Conservation (phyloP, 1,140 invertebrate species). For the Meteorus sp. region DNA sequence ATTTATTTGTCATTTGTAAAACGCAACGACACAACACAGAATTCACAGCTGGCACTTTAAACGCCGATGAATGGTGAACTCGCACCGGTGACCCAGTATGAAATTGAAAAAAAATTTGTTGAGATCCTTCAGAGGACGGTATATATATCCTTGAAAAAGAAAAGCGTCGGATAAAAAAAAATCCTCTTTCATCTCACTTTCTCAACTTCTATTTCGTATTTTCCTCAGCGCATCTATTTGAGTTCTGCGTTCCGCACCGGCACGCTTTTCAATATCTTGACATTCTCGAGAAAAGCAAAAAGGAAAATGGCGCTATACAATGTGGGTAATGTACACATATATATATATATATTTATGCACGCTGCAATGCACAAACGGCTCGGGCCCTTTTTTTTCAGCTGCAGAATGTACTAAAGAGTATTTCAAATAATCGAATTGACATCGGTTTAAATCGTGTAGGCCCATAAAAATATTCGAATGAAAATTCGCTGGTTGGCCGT, state of each 20-base stretch:
- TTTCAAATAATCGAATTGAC: constrained; percentile 31
- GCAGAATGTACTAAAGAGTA: constrained; percentile 26
- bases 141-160: background rate
- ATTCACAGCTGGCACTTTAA: too few relatives aligned
- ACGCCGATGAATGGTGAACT: too few relatives aligned
- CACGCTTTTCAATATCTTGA: constrained; percentile 40
- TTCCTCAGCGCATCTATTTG: constrained; percentile 32
- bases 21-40: too few relatives aligned
- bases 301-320: too few relatives aligned
- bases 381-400: constrained; percentile 23
- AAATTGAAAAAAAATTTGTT: constrained; percentile 26
- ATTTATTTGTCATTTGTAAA: too few relatives aligned
- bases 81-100: constrained; percentile 16
- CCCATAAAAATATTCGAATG: constrained; percentile 15
- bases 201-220: too few relatives aligned
- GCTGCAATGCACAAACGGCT: constrained; percentile 3
- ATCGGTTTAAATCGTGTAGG: constrained; percentile 23
- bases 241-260: constrained; percentile 35
- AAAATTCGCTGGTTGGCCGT: constrained; percentile 7
- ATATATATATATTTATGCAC: constrained; percentile 10
- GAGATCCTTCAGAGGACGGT: constrained; percentile 7
- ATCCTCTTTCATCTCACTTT: too few relatives aligned
- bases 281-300: constrained; percentile 19
- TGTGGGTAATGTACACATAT: constrained; percentile 11
- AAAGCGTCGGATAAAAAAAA: constrained; percentile 3